Evolutionary conservation across 2,113 vertebrate species (phyloP), one percentile per base, ranked within the genome.

Genomic region (Bombycilla garrulus): DNA sequence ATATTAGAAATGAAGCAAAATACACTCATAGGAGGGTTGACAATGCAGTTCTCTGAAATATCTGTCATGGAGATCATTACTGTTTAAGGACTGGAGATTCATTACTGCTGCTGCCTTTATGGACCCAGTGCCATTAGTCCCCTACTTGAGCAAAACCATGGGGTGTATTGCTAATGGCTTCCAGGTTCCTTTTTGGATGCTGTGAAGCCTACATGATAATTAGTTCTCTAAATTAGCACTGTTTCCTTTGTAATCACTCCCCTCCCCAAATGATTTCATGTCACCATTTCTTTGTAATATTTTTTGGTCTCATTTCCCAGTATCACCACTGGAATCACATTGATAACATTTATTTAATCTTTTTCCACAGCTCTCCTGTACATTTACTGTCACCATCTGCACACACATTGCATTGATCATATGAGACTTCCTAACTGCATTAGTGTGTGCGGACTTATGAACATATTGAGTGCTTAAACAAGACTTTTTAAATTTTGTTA

Each of bases 151-250:
- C 79, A 96, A 94, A 95, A 83, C 94, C 40, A 83, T 53, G 29
- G 96, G 96, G 78, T 94, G 74, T 83, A 60, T 20, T 89, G 73
- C 70, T 97, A 97, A 98, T 96, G 96, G 84, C 48, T 97, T 96
- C 90, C 92, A 96, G 86, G 94, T 95, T 97, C 94, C 84, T 96
- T 93, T 97, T 28, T 71, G 93, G 91, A 86, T 96, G 70, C 89
- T 90, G 85, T 76, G 88, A 97, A 97, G 93, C 79, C 90, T 92
- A 71, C 93, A 96, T 93, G 91, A 95, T 97, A 97, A 98, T 98
- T 96, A 97, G 91, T 80, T 97, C 84, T 94, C 94, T 95, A 96
- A 97, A 97, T 97, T 97, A 97, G 84, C 35, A 18, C 78, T 94
- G 40, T 94, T 95, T 96, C 90, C 89, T 92, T 91, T 96, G 92